These are phyloP conservation scores for Luehdorfia chinensis DNA, from an alignment of 1,140 invertebrate genomes.

Conservation along the genomic window DNA sequence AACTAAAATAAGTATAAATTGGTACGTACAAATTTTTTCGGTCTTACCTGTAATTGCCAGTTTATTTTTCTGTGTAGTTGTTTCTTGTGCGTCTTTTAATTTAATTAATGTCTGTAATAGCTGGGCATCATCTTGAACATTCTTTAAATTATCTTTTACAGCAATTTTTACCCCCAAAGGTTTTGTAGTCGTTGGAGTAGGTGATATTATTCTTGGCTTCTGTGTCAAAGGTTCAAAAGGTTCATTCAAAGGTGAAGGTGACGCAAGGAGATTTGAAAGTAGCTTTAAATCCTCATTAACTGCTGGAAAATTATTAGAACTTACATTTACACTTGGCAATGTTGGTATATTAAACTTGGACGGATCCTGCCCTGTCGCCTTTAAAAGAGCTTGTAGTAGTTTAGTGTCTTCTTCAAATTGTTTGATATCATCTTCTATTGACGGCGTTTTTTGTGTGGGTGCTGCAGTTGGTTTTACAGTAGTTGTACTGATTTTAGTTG, in stretches of 20 bases:
- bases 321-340: constrained; percentile 50
- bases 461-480: constrained; percentile 36
- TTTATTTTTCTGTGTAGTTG: constrained; percentile 59
- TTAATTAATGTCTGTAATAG: constrained; percentile 71
- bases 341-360: constrained; percentile 69
- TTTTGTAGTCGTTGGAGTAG: constrained; percentile 32
- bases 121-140: constrained; percentile 63
- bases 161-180: constrained; percentile 58
- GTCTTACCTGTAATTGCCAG: constrained; percentile 64
- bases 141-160: constrained; percentile 64
- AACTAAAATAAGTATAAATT: too few species aligned
- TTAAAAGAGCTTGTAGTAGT: constrained; percentile 65
- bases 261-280: constrained; percentile 51
- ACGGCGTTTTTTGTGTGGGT: constrained; percentile 40
- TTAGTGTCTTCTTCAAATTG: constrained; percentile 74
- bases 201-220: constrained; percentile 27
- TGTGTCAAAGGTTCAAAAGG: constrained; percentile 49
- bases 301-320: constrained; percentile 34
- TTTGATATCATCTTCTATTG: constrained; percentile 71
- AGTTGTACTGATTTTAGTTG: constrained; percentile 35
- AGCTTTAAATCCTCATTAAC: constrained; percentile 49
- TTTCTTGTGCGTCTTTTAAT: constrained; percentile 65
- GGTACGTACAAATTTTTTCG: too few species aligned
- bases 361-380: constrained; percentile 71
- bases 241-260: constrained; percentile 57